Percentiles rank a stretch among this genome's conserved stretches.
Evolutionary conservation across 2,113 vertebrate genomes (phyloP).

Genomic region (Jacana jacana): DNA sequence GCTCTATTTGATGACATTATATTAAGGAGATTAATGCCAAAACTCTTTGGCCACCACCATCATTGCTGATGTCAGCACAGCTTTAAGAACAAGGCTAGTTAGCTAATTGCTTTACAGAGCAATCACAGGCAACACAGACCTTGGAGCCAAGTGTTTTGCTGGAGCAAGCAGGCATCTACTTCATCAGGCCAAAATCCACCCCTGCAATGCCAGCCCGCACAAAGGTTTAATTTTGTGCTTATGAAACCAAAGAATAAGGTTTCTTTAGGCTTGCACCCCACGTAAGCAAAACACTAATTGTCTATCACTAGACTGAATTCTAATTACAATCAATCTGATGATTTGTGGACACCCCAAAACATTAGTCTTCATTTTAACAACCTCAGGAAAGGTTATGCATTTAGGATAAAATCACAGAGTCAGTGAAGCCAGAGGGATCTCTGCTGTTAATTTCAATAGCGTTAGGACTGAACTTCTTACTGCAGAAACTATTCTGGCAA

Average conservation of each 20-base stretch:
- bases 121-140: not conserved
- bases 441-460: not conserved
- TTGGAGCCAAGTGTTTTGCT: conserved; percentile 32
- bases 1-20: conserved; percentile 41
- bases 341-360: not conserved
- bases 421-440: not conserved
- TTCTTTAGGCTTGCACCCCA: not conserved
- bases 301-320: not conserved
- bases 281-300: not conserved
- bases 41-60: conserved; percentile 29
- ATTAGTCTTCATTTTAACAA: not conserved
- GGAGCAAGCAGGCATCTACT: not conserved
- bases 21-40: conserved; percentile 15
- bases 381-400: not conserved
- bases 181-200: not conserved
- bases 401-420: not conserved
- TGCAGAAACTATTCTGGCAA: not conserved
- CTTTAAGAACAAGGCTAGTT: conserved; percentile 51
- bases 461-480: not conserved
- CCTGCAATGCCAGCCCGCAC: not conserved
- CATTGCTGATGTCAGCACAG: conserved; percentile 52
- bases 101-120: conserved; percentile 57
- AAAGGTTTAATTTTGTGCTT: not conserved
- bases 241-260: not conserved
- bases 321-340: not conserved